These are phyloP conservation scores for Pogonomyrmex californicus DNA, from an alignment of 1,140 invertebrate genomes.

Conservation along the genomic window DNA sequence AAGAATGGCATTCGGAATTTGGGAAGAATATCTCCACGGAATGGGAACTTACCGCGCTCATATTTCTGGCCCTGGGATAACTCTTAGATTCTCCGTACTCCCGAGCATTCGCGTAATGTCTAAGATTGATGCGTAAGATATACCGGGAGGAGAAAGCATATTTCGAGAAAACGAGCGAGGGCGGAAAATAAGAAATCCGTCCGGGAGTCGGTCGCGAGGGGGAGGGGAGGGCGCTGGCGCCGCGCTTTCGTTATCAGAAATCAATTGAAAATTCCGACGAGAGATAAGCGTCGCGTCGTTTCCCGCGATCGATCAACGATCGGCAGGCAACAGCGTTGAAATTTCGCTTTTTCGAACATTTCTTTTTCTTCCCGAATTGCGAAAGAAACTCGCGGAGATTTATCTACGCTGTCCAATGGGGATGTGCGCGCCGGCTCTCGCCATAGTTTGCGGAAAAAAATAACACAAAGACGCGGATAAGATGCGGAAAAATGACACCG, in stretches of 20 bases:
- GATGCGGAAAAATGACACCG: slow-evolving; percentile 22
- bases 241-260: slow-evolving; percentile 44
- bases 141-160: slow-evolving; percentile 47
- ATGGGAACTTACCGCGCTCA: slow-evolving; percentile 56
- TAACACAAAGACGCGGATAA: slow-evolving; percentile 1
- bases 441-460: neutral
- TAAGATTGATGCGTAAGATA: slow-evolving; percentile 59
- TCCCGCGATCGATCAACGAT: slow-evolving; percentile 27
- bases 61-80: slow-evolving; percentile 51
- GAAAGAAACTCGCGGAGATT: slow-evolving; percentile 5
- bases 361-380: neutral
- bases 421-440: neutral
- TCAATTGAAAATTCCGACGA: slow-evolving; percentile 55
- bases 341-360: neutral
- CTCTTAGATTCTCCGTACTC: slow-evolving; percentile 39
- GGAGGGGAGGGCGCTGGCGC: neutral
- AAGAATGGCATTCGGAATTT: slow-evolving; percentile 47
- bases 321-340: slow-evolving; percentile 8
- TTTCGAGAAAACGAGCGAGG: slow-evolving; percentile 39
- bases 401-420: neutral
- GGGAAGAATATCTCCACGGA: slow-evolving; percentile 40
- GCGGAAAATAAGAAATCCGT: slow-evolving; percentile 40
- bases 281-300: slow-evolving; percentile 40
- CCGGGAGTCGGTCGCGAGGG: neutral
- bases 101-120: slow-evolving; percentile 60